Conservation (phyloP, 2,113 vertebrate genomes). For the Lates calcarifer region DNA sequence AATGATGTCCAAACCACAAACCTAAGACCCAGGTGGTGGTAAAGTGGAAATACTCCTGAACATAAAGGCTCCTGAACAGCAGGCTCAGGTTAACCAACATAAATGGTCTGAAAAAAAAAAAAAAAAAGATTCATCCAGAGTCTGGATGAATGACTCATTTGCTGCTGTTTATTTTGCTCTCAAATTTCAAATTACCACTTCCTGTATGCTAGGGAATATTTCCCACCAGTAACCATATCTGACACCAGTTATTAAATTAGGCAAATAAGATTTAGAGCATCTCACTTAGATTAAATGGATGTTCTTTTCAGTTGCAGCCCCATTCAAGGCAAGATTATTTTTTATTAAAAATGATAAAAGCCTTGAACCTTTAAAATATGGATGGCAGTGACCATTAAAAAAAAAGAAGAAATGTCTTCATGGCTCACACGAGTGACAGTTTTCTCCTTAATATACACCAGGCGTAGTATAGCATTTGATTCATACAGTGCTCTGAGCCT, state of each 20-base stretch:
- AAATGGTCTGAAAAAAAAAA: neutral
- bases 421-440: conserved; percentile 3
- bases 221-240: conserved; percentile 20
- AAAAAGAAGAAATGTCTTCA: neutral
- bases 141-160: conserved; percentile 15
- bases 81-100: neutral
- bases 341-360: conserved; percentile 16
- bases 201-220: conserved; percentile 24
- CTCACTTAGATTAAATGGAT: conserved; percentile 25
- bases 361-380: neutral
- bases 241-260: conserved; percentile 44
- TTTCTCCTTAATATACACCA: conserved; percentile 5
- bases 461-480: conserved; percentile 15
- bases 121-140: neutral
- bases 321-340: neutral
- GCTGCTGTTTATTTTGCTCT: conserved; percentile 18
- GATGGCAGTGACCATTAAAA: conserved; percentile 6
- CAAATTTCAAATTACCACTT: conserved; percentile 29
- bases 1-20: neutral
- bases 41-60: neutral
- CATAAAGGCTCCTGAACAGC: neutral
- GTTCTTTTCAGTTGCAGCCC: neutral
- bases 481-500: conserved; percentile 14
- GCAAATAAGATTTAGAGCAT: neutral
- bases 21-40: neutral